A percentile compares a stretch with the other conserved stretches of the same genome.
These are phyloP conservation scores for Heliconius erato DNA, from an alignment of 2,888 invertebrate genomes.

Conservation along the genomic window DNA sequence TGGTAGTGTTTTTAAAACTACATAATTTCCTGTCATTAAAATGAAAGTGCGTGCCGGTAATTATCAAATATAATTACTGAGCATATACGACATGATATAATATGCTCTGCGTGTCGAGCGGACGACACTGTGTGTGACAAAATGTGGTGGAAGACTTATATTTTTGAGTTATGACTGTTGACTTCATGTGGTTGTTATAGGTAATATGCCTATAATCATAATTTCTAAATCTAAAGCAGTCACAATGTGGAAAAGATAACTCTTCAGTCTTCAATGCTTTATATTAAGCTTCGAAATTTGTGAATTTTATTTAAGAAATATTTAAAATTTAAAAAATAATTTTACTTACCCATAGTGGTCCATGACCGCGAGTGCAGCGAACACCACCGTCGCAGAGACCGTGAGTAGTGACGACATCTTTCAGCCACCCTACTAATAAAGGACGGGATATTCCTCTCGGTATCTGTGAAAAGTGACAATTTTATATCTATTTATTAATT, in stretches of 20 bases:
- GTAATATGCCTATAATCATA: no score
- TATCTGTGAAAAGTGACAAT: conserved; percentile 34
- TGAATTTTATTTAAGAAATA: not conserved
- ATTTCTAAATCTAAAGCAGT: no score
- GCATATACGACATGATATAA: not conserved
- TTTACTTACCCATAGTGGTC: conserved; percentile 20
- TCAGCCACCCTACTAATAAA: not conserved
- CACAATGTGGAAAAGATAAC: no score
- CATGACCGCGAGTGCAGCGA: conserved; percentile 14
- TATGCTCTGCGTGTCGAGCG: not conserved
- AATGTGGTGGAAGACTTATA: not conserved
- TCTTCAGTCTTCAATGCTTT: not conserved
- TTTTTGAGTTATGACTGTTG: not conserved
- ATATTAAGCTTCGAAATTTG: no score
- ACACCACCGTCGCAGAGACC: conserved; percentile 8
- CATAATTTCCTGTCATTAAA: not conserved
- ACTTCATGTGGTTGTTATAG: no score
- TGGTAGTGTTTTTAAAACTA: not conserved
- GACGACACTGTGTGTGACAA: not conserved
- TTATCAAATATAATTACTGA: not conserved
- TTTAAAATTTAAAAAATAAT: no score
- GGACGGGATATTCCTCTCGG: conserved; percentile 5
- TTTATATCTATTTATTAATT: not conserved
- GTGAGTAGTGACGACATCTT: not conserved
- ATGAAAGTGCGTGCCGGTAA: not conserved